These are phyloP conservation scores for Helostoma temminkii DNA, from an alignment of 2,797 vertebrate genomes.

Conservation along the genomic window DNA sequence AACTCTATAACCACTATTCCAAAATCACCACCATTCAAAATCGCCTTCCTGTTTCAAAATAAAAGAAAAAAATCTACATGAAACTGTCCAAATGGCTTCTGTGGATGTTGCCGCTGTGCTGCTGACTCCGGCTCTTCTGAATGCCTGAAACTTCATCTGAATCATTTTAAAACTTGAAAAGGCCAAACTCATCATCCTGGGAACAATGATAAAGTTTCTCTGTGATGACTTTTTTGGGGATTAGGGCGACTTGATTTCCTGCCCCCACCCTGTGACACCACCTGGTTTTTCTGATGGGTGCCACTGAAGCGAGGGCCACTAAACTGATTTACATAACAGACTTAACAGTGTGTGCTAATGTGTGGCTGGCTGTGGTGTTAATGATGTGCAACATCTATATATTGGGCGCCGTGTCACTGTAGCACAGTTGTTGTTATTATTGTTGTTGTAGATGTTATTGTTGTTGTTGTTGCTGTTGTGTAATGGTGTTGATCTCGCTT, in stretches of 20 bases:
- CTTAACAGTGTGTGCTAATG: slow-evolving; percentile 64
- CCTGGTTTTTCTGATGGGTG: slow-evolving; percentile 50
- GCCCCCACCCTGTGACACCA: slow-evolving; percentile 27
- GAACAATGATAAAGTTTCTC: slow-evolving; percentile 4
- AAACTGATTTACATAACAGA: slow-evolving; percentile 54
- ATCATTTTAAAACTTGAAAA: slow-evolving; percentile 26
- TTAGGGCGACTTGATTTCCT: slow-evolving; percentile 3
- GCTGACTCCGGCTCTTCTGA: slow-evolving; percentile 19
- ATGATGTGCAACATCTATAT: slow-evolving; percentile 72
- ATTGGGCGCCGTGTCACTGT: slow-evolving; percentile 64
- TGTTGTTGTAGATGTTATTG: slow-evolving; percentile 45
- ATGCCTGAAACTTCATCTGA: slow-evolving; percentile 1
- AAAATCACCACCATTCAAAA: slow-evolving; percentile 10
- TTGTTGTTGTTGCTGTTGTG: slow-evolving; percentile 65
- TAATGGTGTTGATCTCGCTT: slow-evolving; percentile 75
- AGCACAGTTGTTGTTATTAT: slow-evolving; percentile 72
- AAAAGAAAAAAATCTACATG: background rate
- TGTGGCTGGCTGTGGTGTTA: slow-evolving; percentile 73
- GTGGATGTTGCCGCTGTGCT: slow-evolving; percentile 19
- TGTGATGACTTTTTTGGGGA: slow-evolving; percentile 1
- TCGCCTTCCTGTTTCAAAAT: slow-evolving; percentile 35
- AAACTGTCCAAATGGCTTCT: slow-evolving; percentile 22
- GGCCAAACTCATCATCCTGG: slow-evolving; percentile 4
- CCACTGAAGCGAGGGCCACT: slow-evolving; percentile 29
- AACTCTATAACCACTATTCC: slow-evolving; percentile 2